phyloP scores from a whole-genome alignment of 2,888 invertebrate genomes.

The Rhagium mordax region DNA sequence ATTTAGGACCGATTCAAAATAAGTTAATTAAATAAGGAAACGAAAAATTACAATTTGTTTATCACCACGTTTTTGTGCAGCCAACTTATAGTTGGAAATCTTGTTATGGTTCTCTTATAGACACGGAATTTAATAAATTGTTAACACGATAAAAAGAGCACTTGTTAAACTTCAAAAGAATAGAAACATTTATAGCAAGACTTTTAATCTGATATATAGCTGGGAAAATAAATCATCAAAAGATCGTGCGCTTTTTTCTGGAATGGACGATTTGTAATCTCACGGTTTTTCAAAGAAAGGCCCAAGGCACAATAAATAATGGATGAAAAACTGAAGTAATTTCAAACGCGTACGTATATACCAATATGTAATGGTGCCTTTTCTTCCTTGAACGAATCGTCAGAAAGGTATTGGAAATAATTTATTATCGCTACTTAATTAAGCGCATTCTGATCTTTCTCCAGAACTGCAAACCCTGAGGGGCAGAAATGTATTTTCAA shows the following conservation, averaged over 20 bases:
- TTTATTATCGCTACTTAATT: background rate
- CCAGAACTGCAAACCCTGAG: background rate
- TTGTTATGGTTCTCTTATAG: no score
- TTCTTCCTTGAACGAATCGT: background rate
- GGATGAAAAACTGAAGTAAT: constrained; percentile 11
- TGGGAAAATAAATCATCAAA: constrained; percentile 15
- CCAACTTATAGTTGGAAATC: no score
- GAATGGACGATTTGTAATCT: constrained; percentile 14
- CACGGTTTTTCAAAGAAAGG: background rate
- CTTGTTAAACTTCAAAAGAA: background rate
- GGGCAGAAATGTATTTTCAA: background rate
- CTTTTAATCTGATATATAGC: constrained; percentile 5
- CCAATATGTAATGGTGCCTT: background rate
- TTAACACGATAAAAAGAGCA: background rate
- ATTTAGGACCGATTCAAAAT: no score
- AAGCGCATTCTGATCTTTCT: background rate
- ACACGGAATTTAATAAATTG: background rate
- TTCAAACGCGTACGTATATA: background rate
- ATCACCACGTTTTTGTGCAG: no score
- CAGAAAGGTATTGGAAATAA: constrained; percentile 1
- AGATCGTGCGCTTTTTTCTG: constrained; percentile 1
- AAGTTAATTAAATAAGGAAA: no score
- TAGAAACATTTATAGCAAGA: background rate
- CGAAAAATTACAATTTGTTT: no score
- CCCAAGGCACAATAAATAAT: constrained; percentile 5